These are phyloP conservation scores for Eriocheir sinensis DNA, from an alignment of 1,140 invertebrate species.

Conservation along the genomic window DNA sequence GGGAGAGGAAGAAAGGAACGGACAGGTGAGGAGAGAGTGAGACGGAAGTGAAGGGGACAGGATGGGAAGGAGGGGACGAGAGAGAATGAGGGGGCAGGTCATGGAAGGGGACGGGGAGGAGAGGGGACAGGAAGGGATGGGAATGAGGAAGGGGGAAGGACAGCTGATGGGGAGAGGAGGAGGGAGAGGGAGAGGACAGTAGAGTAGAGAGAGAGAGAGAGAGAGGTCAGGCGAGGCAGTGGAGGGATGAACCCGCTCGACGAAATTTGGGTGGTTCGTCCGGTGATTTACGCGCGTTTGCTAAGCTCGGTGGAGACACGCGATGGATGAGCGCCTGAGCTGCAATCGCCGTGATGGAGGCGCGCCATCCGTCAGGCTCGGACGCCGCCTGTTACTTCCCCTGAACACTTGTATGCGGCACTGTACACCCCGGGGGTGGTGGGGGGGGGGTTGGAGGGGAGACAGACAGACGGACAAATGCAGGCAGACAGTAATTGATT, in stretches of 20 bases:
- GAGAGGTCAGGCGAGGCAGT: not conserved
- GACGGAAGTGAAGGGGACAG: not conserved
- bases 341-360: slow-evolving; percentile 50
- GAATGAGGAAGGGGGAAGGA: not conserved
- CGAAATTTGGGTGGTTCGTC: slow-evolving; percentile 21
- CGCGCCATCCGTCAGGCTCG: slow-evolving; percentile 49
- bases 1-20: too few species aligned
- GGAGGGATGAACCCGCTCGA: not conserved
- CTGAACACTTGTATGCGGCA: slow-evolving; percentile 19
- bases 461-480: not conserved
- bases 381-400: slow-evolving; percentile 45
- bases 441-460: not conserved
- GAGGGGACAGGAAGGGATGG: too few species aligned
- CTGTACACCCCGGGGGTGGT: not conserved
- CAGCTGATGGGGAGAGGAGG: not conserved
- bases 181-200: too few species aligned
- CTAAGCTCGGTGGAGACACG: slow-evolving; percentile 57
- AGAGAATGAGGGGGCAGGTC: too few species aligned
- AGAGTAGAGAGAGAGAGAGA: not conserved
- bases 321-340: slow-evolving; percentile 56
- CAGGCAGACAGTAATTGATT: not conserved
- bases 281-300: slow-evolving; percentile 55
- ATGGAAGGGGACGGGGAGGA: too few species aligned
- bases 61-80: not conserved
- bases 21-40: too few species aligned